Base-by-base conservation (phyloP, 2,888 invertebrate species). In the Orthonevra nobilis region DNA sequence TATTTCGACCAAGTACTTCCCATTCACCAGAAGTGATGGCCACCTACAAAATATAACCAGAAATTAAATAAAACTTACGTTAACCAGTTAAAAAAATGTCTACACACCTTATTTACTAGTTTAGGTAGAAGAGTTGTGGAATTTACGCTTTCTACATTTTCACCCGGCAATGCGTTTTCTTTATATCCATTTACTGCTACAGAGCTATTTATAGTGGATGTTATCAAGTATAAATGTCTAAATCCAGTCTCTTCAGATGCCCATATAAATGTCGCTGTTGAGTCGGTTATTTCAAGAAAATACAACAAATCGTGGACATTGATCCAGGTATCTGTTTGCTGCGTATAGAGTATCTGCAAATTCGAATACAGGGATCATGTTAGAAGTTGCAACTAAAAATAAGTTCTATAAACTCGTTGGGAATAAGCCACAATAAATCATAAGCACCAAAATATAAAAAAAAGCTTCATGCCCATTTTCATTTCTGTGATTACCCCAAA, bases 221-320 rank as follows among this genome's bases (percentile, higher is more conserved):
- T 94, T 40, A 95, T 91, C 58, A 94, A 90, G 87, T 97, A 97
- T 69, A 98, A 90, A 87, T 98, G 98, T 56, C 97, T 90, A 86
- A 92, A 97, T 0, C 97, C 97, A 0, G 94, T 94, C 86, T 96
- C 95, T 89, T 98, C 98, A 34, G 95, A 96, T 0, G 96, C 96
- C 97, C 97, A 98, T 48, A 98, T 91, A 88, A 97, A 97, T 79
- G 90, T 90, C 10, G 93, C 87, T 42, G 86, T 86, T 2, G 86
- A 84, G 0, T 89, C 87, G 3, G 86, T 85, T 0, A 87, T 84
- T 74, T 92, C 91, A 77, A 97, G 90, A 88, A 97, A 97, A 87
- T 96, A 91, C 0, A 98, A 89, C 73, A 97, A 91, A 87, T 98
- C 97, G 87, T 97, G 96, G 1, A 97, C 95, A 89, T 98, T 97